phyloP scores from a whole-genome alignment of 2,797 vertebrate species.

The Sebastes paucispinis region DNA sequence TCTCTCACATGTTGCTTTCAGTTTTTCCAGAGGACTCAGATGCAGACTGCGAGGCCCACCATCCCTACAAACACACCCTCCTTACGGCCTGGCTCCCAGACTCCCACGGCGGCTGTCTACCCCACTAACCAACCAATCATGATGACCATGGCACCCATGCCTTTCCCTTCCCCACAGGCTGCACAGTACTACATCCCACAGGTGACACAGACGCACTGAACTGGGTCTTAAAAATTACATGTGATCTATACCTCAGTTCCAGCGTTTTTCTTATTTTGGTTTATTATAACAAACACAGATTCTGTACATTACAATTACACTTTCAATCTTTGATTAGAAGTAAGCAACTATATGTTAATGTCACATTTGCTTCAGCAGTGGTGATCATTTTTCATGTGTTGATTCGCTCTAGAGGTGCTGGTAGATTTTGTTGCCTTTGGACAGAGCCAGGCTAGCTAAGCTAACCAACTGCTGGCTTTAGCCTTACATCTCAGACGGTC shows the following conservation, averaged over 20 bases:
- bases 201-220: slow-evolving; percentile 74
- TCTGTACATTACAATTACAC: background rate
- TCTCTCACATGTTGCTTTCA: slow-evolving; percentile 56
- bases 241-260: background rate
- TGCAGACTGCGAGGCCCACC: slow-evolving; percentile 91
- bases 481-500: background rate
- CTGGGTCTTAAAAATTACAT: background rate
- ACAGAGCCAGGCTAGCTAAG: background rate
- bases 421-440: background rate
- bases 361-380: background rate
- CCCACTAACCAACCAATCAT: slow-evolving; percentile 95
- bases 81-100: slow-evolving; percentile 91
- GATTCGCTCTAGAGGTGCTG: background rate
- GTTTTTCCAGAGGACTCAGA: slow-evolving; percentile 98
- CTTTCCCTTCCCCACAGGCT: slow-evolving; percentile 93
- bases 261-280: background rate
- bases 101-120: slow-evolving; percentile 90
- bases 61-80: slow-evolving; percentile 92
- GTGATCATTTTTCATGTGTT: background rate
- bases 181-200: slow-evolving; percentile 98
- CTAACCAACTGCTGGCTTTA: background rate
- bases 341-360: background rate
- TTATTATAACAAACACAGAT: background rate
- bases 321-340: background rate
- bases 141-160: slow-evolving; percentile 98